A percentile compares a stretch with the other conserved stretches of the same genome.
Evolutionary conservation across 2,888 invertebrate species (phyloP).

Genomic region (Agriotes lineatus): DNA sequence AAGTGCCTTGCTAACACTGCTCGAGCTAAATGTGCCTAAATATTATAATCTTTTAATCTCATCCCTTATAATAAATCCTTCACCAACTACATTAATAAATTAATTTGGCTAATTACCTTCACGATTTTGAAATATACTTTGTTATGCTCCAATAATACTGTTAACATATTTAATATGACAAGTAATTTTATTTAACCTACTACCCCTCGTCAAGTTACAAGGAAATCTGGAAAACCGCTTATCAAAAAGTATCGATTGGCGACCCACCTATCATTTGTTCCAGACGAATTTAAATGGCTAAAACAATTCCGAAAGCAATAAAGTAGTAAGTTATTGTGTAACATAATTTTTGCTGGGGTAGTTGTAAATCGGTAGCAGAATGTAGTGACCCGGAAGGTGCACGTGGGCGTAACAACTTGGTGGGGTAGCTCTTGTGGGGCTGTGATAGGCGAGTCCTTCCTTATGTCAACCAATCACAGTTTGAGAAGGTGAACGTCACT

Average conservation of each 20-base stretch:
- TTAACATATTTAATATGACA: no score
- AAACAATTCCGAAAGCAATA: slow-evolving; percentile 38
- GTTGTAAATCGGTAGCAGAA: slow-evolving; percentile 62
- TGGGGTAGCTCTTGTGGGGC: slow-evolving; percentile 48
- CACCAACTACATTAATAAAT: neutral
- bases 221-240: no score
- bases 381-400: slow-evolving; percentile 64
- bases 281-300: neutral
- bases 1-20: slow-evolving; percentile 9
- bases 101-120: neutral
- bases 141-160: no score
- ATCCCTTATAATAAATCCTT: neutral
- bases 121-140: no score
- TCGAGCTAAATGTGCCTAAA: neutral
- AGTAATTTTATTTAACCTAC: no score
- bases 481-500: slow-evolving; percentile 59
- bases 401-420: slow-evolving; percentile 65
- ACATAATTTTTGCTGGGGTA: slow-evolving; percentile 49
- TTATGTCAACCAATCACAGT: slow-evolving; percentile 56
- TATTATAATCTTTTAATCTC: neutral
- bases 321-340: slow-evolving; percentile 45
- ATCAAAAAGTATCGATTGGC: no score
- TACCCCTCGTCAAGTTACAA: no score
- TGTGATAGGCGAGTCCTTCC: slow-evolving; percentile 55
- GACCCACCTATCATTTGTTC: neutral